A percentile compares a stretch with the other conserved stretches of the same genome.
phyloP scores from a whole-genome alignment of 37 sponge, comb jelly and placozoan genomes.

The Amphimedon queenslandica region DNA sequence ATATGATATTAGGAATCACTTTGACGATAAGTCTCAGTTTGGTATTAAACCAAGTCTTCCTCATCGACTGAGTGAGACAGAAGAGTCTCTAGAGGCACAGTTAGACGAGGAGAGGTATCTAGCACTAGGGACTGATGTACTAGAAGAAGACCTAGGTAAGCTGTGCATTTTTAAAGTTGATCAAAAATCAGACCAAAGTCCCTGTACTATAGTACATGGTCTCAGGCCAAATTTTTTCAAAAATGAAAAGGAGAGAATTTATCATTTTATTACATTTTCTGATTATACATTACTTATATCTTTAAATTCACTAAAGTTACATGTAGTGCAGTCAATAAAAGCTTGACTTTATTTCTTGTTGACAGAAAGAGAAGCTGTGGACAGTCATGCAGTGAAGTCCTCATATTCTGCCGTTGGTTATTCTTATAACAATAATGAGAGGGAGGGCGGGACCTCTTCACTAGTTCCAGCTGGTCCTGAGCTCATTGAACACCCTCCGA shows the following conservation, averaged over 20 bases:
- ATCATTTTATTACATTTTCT: too few relatives aligned
- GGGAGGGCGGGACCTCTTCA: too few relatives aligned
- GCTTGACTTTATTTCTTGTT: too few relatives aligned
- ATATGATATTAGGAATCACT: constrained; percentile 75
- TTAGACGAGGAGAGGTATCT: constrained; percentile 85
- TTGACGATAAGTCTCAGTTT: constrained; percentile 76
- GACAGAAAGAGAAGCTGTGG: too few relatives aligned
- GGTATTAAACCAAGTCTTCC: constrained; percentile 73
- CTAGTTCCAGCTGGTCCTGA: too few relatives aligned
- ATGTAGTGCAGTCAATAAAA: too few relatives aligned
- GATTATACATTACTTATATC: too few relatives aligned
- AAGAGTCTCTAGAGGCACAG: constrained; percentile 60
- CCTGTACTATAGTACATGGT: too few relatives aligned
- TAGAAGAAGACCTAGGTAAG: constrained; percentile 61
- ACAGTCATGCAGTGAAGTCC: too few relatives aligned
- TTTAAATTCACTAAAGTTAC: background rate
- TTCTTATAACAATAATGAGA: constrained; percentile 31
- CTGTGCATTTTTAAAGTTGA: constrained; percentile 39
- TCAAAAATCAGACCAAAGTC: too few relatives aligned
- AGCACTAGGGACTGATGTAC: constrained; percentile 59
- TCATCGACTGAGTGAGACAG: constrained; percentile 39
- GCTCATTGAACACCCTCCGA: constrained; percentile 37
- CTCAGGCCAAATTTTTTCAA: too few relatives aligned
- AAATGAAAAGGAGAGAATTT: too few relatives aligned
- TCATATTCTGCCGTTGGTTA: constrained; percentile 69